A percentile compares a stretch with the other conserved stretches of the same genome.
These are phyloP conservation scores for Enteromius mattozi DNA, from an alignment of 2,797 vertebrate species.

Conservation along the genomic window DNA sequence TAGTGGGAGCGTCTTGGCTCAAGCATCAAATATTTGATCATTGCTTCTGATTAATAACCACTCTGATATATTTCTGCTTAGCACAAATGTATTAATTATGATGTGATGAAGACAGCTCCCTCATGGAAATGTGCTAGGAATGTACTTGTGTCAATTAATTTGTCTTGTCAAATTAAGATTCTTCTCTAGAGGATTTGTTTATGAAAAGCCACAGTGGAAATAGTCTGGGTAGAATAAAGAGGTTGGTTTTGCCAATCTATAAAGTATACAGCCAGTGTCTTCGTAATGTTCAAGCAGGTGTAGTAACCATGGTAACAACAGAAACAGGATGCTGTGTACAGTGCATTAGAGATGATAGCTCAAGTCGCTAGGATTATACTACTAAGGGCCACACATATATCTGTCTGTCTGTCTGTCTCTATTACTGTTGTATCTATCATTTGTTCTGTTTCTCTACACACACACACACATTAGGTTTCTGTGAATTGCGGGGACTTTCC, in stretches of 20 bases:
- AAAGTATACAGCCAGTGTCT: background rate
- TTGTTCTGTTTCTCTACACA: background rate
- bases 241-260: background rate
- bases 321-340: slow-evolving; percentile 40
- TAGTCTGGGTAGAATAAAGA: background rate
- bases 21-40: slow-evolving; percentile 37
- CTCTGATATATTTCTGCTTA: background rate
- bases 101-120: slow-evolving; percentile 28
- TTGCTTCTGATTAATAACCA: slow-evolving; percentile 12
- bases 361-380: background rate
- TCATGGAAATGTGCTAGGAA: slow-evolving; percentile 26
- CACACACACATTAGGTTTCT: too few species aligned
- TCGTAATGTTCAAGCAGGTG: slow-evolving; percentile 26
- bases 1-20: slow-evolving; percentile 23
- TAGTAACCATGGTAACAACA: slow-evolving; percentile 56
- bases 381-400: background rate
- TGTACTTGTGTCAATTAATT: slow-evolving; percentile 38
- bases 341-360: slow-evolving; percentile 35
- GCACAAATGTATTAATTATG: slow-evolving; percentile 28
- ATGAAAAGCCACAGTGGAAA: slow-evolving; percentile 19
- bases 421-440: background rate
- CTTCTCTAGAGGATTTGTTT: slow-evolving; percentile 21
- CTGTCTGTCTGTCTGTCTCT: background rate
- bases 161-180: slow-evolving; percentile 34
- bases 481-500: too few species aligned